Percentiles rank a stretch among this genome's conserved stretches.
These are phyloP conservation scores for Ameiurus melas DNA, from an alignment of 2,113 vertebrate genomes.

Conservation along the genomic window DNA sequence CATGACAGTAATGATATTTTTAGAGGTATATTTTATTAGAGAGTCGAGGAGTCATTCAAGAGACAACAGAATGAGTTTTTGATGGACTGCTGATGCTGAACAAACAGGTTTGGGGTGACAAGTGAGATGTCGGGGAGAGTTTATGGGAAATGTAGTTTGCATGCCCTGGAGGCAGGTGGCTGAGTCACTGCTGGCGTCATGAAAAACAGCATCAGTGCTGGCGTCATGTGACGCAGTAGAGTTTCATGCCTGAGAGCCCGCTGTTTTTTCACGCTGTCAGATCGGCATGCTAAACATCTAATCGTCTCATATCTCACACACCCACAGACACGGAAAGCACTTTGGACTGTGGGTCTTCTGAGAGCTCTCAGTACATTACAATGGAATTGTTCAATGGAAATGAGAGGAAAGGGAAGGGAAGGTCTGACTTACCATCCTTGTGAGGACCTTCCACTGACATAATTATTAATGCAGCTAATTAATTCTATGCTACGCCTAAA, in stretches of 20 bases:
- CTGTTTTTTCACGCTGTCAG: constrained; percentile 4
- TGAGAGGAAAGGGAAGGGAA: background rate
- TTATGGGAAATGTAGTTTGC: constrained; percentile 29
- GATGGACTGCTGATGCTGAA: background rate
- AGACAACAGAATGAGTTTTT: background rate
- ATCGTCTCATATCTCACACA: constrained; percentile 10
- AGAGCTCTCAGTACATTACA: constrained; percentile 35
- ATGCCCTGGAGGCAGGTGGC: constrained; percentile 19
- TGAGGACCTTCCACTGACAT: background rate
- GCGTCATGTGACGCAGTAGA: constrained; percentile 6
- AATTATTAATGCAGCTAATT: background rate
- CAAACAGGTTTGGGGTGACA: background rate
- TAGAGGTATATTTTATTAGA: background rate
- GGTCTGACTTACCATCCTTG: background rate
- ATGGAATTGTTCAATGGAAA: background rate
- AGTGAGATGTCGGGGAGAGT: constrained; percentile 13
- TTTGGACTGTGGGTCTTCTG: constrained; percentile 31
- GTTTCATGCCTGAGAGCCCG: constrained; percentile 4
- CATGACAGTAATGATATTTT: background rate
- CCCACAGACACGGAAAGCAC: background rate
- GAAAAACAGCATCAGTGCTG: constrained; percentile 21
- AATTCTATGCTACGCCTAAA: background rate
- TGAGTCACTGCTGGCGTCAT: constrained; percentile 46
- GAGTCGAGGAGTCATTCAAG: background rate
- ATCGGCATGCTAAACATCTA: background rate